Percentiles rank a stretch among this genome's conserved stretches.
Evolutionary conservation across 1,140 invertebrate genomes (phyloP).

Genomic region (Drusus annulatus): DNA sequence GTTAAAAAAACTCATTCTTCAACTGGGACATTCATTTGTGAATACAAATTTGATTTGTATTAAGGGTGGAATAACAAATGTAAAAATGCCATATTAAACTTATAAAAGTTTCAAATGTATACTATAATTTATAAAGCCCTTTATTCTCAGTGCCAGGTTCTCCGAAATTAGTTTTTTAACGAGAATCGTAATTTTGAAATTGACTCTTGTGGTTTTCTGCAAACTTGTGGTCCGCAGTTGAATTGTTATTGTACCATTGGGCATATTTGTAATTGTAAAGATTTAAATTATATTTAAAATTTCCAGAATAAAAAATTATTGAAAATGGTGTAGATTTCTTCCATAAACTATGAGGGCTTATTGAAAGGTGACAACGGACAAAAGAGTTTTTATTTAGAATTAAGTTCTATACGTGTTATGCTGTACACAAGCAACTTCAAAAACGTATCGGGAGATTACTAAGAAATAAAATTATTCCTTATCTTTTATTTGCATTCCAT

Average conservation of each 20-base stretch:
- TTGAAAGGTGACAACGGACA: too few relatives aligned
- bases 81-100: too few relatives aligned
- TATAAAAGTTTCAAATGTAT: too few relatives aligned
- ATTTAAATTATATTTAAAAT: not conserved
- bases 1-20: too few relatives aligned
- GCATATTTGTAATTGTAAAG: not conserved
- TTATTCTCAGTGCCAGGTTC: not conserved
- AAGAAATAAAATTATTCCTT: not conserved
- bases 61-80: too few relatives aligned
- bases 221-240: slow-evolving; percentile 21
- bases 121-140: too few relatives aligned
- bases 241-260: not conserved
- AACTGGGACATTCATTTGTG: too few relatives aligned
- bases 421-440: not conserved
- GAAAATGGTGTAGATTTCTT: too few relatives aligned
- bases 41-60: too few relatives aligned
- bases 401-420: too few relatives aligned
- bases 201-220: slow-evolving; percentile 45
- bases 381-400: too few relatives aligned
- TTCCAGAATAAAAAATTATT: not conserved
- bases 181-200: slow-evolving; percentile 51
- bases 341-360: too few relatives aligned
- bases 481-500: slow-evolving; percentile 9
- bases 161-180: slow-evolving; percentile 55
- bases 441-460: not conserved